phyloP scores from a whole-genome alignment of 2,888 invertebrate genomes.

The Uloborus plumipes region DNA sequence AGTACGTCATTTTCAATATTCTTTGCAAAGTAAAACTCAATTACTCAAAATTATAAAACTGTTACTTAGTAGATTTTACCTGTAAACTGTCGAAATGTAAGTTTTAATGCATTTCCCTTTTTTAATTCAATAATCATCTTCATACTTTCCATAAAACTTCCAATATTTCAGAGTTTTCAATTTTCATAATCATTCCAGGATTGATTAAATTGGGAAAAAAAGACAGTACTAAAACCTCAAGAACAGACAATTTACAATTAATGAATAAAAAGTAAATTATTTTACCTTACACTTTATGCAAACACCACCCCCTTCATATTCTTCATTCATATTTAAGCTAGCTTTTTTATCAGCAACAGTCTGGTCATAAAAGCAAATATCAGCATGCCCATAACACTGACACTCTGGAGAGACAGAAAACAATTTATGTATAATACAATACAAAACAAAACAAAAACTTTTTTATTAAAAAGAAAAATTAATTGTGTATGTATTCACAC shows the following conservation, averaged over 20 bases:
- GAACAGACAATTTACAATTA: not conserved
- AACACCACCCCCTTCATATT: constrained; percentile 82
- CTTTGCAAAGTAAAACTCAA: too few species aligned
- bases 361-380: constrained; percentile 83
- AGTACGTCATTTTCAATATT: too few species aligned
- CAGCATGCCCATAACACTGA: constrained; percentile 89
- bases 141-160: too few species aligned
- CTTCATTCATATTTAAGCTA: constrained; percentile 79
- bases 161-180: too few species aligned
- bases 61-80: too few species aligned
- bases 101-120: too few species aligned
- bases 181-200: too few species aligned
- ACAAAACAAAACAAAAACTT: not conserved
- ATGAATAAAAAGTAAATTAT: not conserved
- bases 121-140: too few species aligned
- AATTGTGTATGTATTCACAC: too few species aligned
- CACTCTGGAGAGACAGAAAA: constrained; percentile 75
- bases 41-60: too few species aligned
- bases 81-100: too few species aligned
- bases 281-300: constrained; percentile 90
- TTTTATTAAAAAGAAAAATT: not conserved
- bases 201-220: too few species aligned
- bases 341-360: constrained; percentile 79
- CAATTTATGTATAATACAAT: not conserved
- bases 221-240: not conserved